These are phyloP conservation scores for Epinephelus awoara DNA, from an alignment of 2,797 vertebrate species.

Conservation along the genomic window DNA sequence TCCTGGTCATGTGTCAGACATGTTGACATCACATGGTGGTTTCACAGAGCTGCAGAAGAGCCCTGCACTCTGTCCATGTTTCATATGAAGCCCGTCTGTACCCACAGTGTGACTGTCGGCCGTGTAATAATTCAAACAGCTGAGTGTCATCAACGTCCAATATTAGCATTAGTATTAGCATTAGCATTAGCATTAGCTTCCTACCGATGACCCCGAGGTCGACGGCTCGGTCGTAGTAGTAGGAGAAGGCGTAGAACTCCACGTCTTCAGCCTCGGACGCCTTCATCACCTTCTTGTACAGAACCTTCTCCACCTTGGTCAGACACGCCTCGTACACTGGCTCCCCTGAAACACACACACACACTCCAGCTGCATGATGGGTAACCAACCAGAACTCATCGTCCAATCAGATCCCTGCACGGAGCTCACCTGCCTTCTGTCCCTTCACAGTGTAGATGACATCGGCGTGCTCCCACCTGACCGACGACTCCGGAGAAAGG, in stretches of 20 bases:
- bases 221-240: slow-evolving; percentile 93
- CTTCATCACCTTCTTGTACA: slow-evolving; percentile 87
- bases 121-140: no score
- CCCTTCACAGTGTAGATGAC: slow-evolving; percentile 90
- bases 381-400: not conserved
- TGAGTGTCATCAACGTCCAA: no score
- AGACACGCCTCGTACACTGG: slow-evolving; percentile 88
- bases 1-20: no score
- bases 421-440: slow-evolving; percentile 89
- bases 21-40: no score
- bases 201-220: slow-evolving; percentile 90
- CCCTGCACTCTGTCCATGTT: no score
- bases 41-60: no score
- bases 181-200: no score
- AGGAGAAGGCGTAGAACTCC: slow-evolving; percentile 94
- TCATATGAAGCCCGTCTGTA: no score
- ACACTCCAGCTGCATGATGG: slow-evolving; percentile 27
- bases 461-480: slow-evolving; percentile 92
- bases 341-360: slow-evolving; percentile 75
- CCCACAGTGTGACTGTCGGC: no score
- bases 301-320: slow-evolving; percentile 87
- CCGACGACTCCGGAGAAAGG: slow-evolving; percentile 87
- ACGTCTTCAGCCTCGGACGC: slow-evolving; percentile 83
- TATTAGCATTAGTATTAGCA: no score
- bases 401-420: not conserved